A percentile compares a stretch with the other conserved stretches of the same genome.
Evolutionary conservation across 2,888 invertebrate genomes (phyloP).

Genomic region (Alloplasta piceator): DNA sequence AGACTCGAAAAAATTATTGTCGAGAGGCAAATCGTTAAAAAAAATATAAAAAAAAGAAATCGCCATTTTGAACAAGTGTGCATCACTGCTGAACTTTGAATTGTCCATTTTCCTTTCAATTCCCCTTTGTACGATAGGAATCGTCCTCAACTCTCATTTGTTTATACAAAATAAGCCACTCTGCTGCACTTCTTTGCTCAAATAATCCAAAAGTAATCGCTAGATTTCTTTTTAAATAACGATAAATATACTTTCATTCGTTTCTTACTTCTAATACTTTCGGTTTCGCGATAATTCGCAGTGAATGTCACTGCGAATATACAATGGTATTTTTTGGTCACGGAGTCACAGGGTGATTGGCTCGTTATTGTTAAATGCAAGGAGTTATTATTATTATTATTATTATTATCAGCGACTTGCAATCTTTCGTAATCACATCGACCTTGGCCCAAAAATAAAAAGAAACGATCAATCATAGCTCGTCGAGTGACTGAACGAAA

Average conservation of each 20-base stretch:
- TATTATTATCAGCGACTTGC: neutral
- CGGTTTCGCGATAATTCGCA: conserved; percentile 51
- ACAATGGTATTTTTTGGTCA: conserved; percentile 34
- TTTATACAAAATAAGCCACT: conserved; percentile 66
- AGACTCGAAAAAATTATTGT: conserved; percentile 54
- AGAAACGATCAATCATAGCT: conserved; percentile 39
- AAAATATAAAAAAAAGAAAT: conserved; percentile 4
- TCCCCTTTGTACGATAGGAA: conserved; percentile 46
- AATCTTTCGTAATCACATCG: neutral
- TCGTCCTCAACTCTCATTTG: conserved; percentile 47
- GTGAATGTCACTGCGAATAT: no score
- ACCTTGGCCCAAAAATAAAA: conserved; percentile 8
- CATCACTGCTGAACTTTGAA: conserved; percentile 12
- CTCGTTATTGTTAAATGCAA: conserved; percentile 19
- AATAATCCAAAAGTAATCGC: conserved; percentile 53
- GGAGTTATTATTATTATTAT: conserved; percentile 11
- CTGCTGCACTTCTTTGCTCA: conserved; percentile 24
- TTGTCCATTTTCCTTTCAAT: conserved; percentile 8
- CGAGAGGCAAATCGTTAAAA: conserved; percentile 25
- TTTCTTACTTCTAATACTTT: conserved; percentile 63
- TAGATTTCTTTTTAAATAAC: conserved; percentile 21
- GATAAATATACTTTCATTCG: conserved; percentile 64
- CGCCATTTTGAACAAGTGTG: conserved; percentile 3
- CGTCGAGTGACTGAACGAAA: conserved; percentile 39
- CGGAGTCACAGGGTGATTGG: conserved; percentile 65